Evolutionary conservation across 2,113 vertebrate species (phyloP).

Genomic region (Dasyurus viverrinus): DNA sequence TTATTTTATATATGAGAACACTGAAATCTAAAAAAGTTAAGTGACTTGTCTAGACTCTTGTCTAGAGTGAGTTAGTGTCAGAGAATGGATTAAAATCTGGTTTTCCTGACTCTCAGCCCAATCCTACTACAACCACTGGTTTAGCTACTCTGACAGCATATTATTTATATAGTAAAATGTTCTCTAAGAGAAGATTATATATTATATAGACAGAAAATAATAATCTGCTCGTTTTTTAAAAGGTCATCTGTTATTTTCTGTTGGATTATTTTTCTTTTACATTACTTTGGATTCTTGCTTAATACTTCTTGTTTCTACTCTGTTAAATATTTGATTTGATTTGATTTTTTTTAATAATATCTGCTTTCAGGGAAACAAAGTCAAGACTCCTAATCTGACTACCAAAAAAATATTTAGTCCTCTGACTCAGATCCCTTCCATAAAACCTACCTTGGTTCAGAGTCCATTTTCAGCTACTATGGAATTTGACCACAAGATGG

Average conservation of each 20-base stretch:
- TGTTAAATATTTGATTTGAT: slow-evolving; percentile 18
- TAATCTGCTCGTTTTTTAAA: not conserved
- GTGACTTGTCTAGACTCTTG: not conserved
- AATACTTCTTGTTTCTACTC: slow-evolving; percentile 46
- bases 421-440: slow-evolving; percentile 74
- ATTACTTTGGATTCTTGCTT: slow-evolving; percentile 20
- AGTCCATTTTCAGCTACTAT: not conserved
- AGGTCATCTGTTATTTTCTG: not conserved
- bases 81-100: not conserved
- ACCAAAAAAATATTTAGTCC: slow-evolving; percentile 74
- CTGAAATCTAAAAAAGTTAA: not conserved
- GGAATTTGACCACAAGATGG: slow-evolving; percentile 77
- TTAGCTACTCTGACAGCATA: not conserved
- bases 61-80: not conserved
- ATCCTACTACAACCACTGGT: not conserved
- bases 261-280: slow-evolving; percentile 35
- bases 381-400: slow-evolving; percentile 80
- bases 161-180: not conserved
- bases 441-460: not conserved
- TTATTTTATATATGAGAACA: not conserved
- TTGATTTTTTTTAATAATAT: slow-evolving; percentile 46
- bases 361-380: slow-evolving; percentile 82
- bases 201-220: not conserved
- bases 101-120: not conserved
- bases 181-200: not conserved